phyloP scores from a whole-genome alignment of 1,140 invertebrate species.

The Nymphalis io region DNA sequence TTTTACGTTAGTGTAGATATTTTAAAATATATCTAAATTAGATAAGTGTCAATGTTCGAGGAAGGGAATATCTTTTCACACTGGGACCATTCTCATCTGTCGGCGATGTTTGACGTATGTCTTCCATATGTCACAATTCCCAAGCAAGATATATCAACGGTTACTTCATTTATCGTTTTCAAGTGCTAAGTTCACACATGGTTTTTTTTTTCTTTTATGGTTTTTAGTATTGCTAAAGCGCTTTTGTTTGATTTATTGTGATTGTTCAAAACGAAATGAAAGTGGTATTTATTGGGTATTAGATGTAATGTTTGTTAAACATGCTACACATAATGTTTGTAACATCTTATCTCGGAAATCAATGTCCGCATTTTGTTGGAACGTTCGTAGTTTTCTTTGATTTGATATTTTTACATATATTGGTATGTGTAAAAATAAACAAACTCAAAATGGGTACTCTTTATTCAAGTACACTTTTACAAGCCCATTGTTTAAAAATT shows the following conservation, averaged over 20 bases:
- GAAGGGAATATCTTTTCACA: slow-evolving; percentile 7
- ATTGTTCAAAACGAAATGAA: neutral
- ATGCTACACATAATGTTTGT: too few species aligned
- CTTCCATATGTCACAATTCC: slow-evolving; percentile 38
- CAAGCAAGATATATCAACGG: slow-evolving; percentile 25
- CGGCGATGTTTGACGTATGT: slow-evolving; percentile 15
- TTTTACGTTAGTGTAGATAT: neutral
- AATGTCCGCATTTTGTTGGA: too few species aligned
- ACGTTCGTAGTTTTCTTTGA: too few species aligned
- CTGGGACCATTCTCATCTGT: slow-evolving; percentile 15
- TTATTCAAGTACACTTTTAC: too few species aligned
- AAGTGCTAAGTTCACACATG: slow-evolving; percentile 22
- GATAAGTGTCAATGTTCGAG: neutral
- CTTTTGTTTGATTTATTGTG: neutral
- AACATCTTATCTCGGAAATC: too few species aligned
- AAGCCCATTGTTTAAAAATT: too few species aligned
- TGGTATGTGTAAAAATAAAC: too few species aligned
- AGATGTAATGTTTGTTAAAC: too few species aligned
- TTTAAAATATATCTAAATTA: neutral
- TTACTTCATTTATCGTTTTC: slow-evolving; percentile 24
- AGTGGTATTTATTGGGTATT: neutral
- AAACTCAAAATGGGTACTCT: too few species aligned
- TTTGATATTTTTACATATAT: too few species aligned
- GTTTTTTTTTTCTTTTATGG: slow-evolving; percentile 15
- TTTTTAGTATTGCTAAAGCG: neutral